Percentiles rank a stretch among this genome's conserved stretches.
phyloP scores from a whole-genome alignment of 2,797 vertebrate genomes.

The Betta splendens region DNA sequence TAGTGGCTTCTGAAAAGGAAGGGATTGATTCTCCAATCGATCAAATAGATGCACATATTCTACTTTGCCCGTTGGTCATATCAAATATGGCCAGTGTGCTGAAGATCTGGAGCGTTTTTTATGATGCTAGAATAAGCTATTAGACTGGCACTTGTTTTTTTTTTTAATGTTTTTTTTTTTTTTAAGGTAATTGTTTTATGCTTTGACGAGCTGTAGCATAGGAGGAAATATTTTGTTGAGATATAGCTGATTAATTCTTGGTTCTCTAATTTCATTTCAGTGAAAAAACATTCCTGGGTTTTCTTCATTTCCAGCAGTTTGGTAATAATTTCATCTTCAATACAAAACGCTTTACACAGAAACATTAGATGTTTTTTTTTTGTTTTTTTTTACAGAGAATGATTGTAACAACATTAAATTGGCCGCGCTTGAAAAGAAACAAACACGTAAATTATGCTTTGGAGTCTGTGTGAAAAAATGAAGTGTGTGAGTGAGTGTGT shows the following conservation, averaged over 20 bases:
- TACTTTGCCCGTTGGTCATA: conserved; percentile 76
- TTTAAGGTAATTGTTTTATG: conserved; percentile 67
- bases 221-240: conserved; percentile 75
- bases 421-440: conserved; percentile 27
- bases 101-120: conserved; percentile 72
- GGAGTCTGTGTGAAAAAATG: conserved; percentile 35
- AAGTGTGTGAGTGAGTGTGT: conserved; percentile 37
- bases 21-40: conserved; percentile 66
- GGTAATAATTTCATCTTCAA: conserved; percentile 46
- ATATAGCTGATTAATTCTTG: conserved; percentile 60
- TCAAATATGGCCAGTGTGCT: conserved; percentile 78
- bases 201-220: conserved; percentile 74
- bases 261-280: conserved; percentile 57
- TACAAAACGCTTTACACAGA: conserved; percentile 51
- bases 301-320: conserved; percentile 47
- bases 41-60: conserved; percentile 59
- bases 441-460: conserved; percentile 35
- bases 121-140: conserved; percentile 78
- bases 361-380: conserved; percentile 23
- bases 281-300: conserved; percentile 34
- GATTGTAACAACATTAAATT: conserved; percentile 44
- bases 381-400: conserved; percentile 28
- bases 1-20: conserved; percentile 61
- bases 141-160: conserved; percentile 74
- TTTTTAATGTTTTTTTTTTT: conserved; percentile 51